These are phyloP conservation scores for Seladonia tumulorum DNA, from an alignment of 2,888 invertebrate genomes.

Conservation along the genomic window DNA sequence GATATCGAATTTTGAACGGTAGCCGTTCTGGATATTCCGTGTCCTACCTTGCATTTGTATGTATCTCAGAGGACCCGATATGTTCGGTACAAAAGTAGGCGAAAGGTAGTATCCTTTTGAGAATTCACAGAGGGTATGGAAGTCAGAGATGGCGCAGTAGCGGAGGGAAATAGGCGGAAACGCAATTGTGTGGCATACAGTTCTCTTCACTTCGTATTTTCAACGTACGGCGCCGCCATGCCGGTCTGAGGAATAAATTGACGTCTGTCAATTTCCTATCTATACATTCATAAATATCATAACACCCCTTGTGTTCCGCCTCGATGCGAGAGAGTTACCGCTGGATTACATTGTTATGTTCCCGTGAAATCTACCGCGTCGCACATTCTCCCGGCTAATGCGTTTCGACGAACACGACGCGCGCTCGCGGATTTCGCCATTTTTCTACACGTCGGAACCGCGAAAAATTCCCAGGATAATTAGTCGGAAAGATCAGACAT, in stretches of 20 bases:
- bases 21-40: conserved; percentile 30
- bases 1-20: conserved; percentile 37
- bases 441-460: not conserved
- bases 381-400: not conserved
- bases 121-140: conserved; percentile 46
- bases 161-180: conserved; percentile 48
- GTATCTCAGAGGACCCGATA: conserved; percentile 51
- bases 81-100: conserved; percentile 37
- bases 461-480: not conserved
- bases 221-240: not conserved
- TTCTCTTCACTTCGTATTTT: conserved; percentile 43
- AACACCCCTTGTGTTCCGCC: conserved; percentile 21
- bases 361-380: not conserved
- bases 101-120: conserved; percentile 57
- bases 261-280: conserved; percentile 45
- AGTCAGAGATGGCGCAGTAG: conserved; percentile 53
- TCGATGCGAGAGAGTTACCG: not conserved
- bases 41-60: conserved; percentile 34
- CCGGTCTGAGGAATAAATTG: conserved; percentile 37
- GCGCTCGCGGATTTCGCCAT: not conserved
- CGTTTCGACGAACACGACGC: not conserved
- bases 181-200: conserved; percentile 56
- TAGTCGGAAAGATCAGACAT: not conserved
- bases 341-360: conserved; percentile 10
- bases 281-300: conserved; percentile 27